Evolutionary conservation across 2,113 vertebrate genomes (phyloP), one percentile per base, ranked within the genome.

Genomic region (Pseudolaguvia tuberculata): DNA sequence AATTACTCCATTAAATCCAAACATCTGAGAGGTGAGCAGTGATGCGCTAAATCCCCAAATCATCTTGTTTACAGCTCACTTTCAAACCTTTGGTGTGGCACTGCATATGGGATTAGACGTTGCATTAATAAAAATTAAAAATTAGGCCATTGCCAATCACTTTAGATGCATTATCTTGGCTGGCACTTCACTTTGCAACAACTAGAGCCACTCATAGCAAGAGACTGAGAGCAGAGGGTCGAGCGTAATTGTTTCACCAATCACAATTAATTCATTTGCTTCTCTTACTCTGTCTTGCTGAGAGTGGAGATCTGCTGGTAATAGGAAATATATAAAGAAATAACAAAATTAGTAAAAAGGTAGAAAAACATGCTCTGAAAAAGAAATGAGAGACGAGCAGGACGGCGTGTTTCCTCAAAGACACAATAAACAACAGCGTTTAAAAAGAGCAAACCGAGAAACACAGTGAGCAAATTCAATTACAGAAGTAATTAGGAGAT

Each of bases 401-500:
- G 92, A 91, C 90, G 90, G 91, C 94, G 92, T 92, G 90, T 94
- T 67, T 95, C 92, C 92, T 91, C 90, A 96, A 94, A 94, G 93
- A 93, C 91, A 99, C 95, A 98, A 98, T 97, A 98, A 98, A 98
- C 95, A 97, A 93, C 92, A 93, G 93, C 93, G 95, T 94, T 94
- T 95, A 96, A 76, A 75, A 76, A 88, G 90, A 94, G 94, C 94
- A 92, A 94, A 93, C 92, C 91, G 91, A 93, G 95, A 96, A 96
- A 98, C 96, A 98, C 96, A 95, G 95, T 94, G 94, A 95, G 95
- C 94, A 98, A 98, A 99, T 98, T 99, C 96, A 99, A 98, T 99
- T 98, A 98, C 93, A 96, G 94, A 99, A 99, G 95, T 98, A 99
- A 99, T 99, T 99, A 98, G 95, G 92, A 98, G 97, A 97, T 98